Evolutionary conservation across 2,888 invertebrate species (phyloP).

Genomic region (Zygaena filipendulae): DNA sequence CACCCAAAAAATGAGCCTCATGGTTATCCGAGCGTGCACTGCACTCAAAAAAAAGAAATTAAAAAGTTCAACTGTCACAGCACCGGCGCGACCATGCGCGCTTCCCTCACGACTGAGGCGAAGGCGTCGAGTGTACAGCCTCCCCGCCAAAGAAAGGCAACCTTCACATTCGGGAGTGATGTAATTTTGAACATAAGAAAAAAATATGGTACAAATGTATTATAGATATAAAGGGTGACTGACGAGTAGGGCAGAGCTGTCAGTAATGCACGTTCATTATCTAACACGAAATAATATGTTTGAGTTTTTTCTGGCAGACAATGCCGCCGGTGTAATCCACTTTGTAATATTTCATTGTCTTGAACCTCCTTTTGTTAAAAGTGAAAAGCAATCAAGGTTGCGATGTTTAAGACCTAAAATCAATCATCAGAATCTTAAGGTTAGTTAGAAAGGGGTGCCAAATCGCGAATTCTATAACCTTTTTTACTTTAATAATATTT

Average conservation of each 20-base stretch:
- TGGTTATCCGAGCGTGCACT: slow-evolving; percentile 58
- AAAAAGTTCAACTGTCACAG: slow-evolving; percentile 35
- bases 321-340: no score
- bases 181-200: slow-evolving; percentile 41
- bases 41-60: slow-evolving; percentile 30
- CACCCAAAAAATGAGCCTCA: slow-evolving; percentile 62
- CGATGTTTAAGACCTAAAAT: no score
- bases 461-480: no score
- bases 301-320: no score
- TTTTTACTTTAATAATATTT: no score
- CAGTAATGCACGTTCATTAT: slow-evolving; percentile 9
- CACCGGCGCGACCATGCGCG: slow-evolving; percentile 58
- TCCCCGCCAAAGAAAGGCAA: slow-evolving; percentile 53
- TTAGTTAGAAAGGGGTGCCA: no score
- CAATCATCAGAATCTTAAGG: no score
- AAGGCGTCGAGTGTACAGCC: slow-evolving; percentile 30
- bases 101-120: slow-evolving; percentile 42
- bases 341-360: no score
- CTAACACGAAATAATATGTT: slow-evolving; percentile 1
- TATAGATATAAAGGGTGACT: slow-evolving; percentile 28
- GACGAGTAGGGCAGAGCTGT: no score
- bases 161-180: slow-evolving; percentile 60
- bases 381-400: no score
- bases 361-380: no score
- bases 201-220: slow-evolving; percentile 43